phyloP scores from a whole-genome alignment of 2,797 vertebrate genomes.

The Bradypodion ventrale region DNA sequence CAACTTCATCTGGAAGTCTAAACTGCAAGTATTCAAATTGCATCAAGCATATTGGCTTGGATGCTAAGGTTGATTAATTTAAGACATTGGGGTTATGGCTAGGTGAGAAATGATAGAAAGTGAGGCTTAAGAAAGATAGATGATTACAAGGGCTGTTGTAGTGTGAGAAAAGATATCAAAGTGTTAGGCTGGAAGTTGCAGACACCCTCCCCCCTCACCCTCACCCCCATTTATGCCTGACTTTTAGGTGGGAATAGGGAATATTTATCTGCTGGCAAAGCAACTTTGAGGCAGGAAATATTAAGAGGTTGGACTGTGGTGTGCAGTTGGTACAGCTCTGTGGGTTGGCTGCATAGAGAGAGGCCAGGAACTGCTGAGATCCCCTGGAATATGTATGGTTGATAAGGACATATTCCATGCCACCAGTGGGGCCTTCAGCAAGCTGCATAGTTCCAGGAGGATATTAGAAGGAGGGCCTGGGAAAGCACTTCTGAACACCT shows the following conservation, averaged over 20 bases:
- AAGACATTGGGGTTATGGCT: too few species aligned
- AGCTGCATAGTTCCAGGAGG: too few species aligned
- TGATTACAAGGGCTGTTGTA: too few species aligned
- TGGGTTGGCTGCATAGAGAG: too few species aligned
- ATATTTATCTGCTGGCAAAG: neutral
- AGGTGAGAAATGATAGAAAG: neutral
- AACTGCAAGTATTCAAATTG: neutral
- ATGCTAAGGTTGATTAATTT: neutral
- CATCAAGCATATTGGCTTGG: neutral
- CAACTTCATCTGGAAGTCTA: neutral
- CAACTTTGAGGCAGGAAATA: neutral
- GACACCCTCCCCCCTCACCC: too few species aligned
- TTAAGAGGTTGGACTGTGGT: neutral
- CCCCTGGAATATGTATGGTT: too few species aligned
- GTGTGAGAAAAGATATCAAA: neutral
- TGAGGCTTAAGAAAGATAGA: neutral
- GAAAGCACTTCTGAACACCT: too few species aligned
- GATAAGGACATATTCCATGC: too few species aligned
- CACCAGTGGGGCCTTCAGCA: too few species aligned
- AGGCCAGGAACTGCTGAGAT: too few species aligned
- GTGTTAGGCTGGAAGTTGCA: neutral
- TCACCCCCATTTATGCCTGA: neutral
- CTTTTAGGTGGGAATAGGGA: neutral
- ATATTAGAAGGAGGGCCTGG: too few species aligned
- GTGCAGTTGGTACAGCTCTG: too few species aligned